Base-by-base conservation (phyloP, 2,113 vertebrate genomes). In the Phylloscopus whistleri region DNA sequence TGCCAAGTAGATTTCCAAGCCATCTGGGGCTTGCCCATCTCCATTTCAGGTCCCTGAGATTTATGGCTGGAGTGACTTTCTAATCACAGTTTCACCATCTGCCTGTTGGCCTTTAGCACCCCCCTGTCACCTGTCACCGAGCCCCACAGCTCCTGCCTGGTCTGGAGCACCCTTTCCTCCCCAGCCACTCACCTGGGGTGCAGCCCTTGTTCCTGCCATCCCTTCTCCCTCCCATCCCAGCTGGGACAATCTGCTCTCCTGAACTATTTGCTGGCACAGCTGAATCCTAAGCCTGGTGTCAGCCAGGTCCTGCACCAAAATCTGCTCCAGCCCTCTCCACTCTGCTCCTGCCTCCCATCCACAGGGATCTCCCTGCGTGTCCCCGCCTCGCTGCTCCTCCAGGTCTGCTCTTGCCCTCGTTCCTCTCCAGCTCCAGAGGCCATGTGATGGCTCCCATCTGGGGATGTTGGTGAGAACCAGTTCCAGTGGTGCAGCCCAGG, bases 61-160 rank as follows among this genome's bases (percentile, higher is more conserved):
- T 96, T 95, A 96, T 94, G 89, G 77, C 94, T 23, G 72, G 39
- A 83, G 76, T 94, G 96, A 92, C 94, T 96, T 97, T 97, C 95
- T 94, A 93, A 93, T 97, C 85, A 41, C 90, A 82, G 88, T 94
- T 94, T 93, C 18, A 9, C 96, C 96, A 97, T 92, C 95, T 97
- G 96, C 94, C 85, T 3, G 64, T 18, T 96, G 96, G 96, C 96
- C 95, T 96, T 97, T 96, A 96, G 90, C 79, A 72, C 49, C 44
- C 89, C 5, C 10, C 56, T 72, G 66, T 96, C 88, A 91, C 96
- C 95, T 97, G 96, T 95, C 89, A 72, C 91, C 0, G 5, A 70
- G 90, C 51, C 52, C 82, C 11, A 59, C 7, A 4, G 23, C 77
- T 77, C 64, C 70, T 78, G 75, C 79, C 70, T 1, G 0, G 3